Percentiles rank a stretch among this genome's conserved stretches.
phyloP scores from a whole-genome alignment of 2,888 invertebrate genomes.

The Meliscaeva auricollis region DNA sequence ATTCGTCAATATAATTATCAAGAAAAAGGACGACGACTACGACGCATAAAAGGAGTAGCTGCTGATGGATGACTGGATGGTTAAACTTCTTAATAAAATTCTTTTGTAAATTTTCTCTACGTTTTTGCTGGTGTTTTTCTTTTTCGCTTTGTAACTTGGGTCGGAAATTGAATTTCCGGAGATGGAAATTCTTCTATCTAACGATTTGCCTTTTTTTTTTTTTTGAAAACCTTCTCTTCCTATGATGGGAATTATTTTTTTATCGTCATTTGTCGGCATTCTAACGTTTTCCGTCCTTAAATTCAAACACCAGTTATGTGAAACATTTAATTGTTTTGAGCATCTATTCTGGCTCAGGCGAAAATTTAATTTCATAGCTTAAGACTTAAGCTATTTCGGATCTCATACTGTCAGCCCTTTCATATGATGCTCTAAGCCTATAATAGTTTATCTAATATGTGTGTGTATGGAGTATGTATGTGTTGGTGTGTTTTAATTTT shows the following conservation, averaged over 20 bases:
- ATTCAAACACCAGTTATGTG: slow-evolving; percentile 1
- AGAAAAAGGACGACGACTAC: not conserved
- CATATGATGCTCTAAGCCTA: not conserved
- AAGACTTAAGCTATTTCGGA: not conserved
- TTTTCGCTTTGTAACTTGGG: slow-evolving; percentile 4
- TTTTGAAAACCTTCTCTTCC: not conserved
- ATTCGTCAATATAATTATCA: slow-evolving; percentile 66
- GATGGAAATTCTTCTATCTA: slow-evolving; percentile 44
- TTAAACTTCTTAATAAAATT: slow-evolving; percentile 70
- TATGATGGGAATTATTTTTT: slow-evolving; percentile 14
- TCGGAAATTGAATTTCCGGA: slow-evolving; percentile 47
- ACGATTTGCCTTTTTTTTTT: slow-evolving; percentile 15
- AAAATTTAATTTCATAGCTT: slow-evolving; percentile 5
- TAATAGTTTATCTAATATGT: not conserved
- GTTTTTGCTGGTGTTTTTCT: not conserved
- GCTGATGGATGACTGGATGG: slow-evolving; percentile 51
- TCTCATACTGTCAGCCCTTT: not conserved
- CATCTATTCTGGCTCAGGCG: not conserved
- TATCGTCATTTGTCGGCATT: not conserved
- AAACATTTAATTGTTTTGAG: slow-evolving; percentile 14
- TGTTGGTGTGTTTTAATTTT: slow-evolving; percentile 6
- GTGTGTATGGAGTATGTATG: not conserved
- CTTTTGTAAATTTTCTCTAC: slow-evolving; percentile 32
- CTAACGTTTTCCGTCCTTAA: slow-evolving; percentile 12
- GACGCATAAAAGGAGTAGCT: not conserved